These are phyloP conservation scores for Amazona ochrocephala DNA, from an alignment of 2,797 vertebrate species.

Conservation along the genomic window DNA sequence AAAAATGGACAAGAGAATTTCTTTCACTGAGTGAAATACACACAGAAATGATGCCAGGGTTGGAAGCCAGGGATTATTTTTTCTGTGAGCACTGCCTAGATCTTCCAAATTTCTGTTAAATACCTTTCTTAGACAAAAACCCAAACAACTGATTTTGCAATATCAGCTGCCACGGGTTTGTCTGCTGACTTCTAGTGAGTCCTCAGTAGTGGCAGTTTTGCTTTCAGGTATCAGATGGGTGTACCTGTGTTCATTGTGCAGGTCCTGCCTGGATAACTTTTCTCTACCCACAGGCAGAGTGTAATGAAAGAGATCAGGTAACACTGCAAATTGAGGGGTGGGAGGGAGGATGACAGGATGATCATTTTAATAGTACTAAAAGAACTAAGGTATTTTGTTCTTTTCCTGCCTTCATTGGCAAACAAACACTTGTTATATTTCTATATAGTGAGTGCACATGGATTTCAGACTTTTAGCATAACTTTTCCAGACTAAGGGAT, in stretches of 20 bases:
- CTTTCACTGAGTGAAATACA: neutral
- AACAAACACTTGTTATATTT: neutral
- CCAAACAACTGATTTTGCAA: neutral
- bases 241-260: fast-evolving
- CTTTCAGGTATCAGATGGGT: neutral
- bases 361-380: neutral
- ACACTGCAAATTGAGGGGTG: neutral
- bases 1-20: neutral
- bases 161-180: neutral
- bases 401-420: neutral
- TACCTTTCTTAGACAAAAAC: neutral
- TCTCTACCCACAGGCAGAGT: neutral
- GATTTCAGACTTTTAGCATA: neutral
- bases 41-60: neutral
- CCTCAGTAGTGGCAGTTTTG: neutral
- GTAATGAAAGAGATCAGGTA: neutral
- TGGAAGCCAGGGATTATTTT: neutral
- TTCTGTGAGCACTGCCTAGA: neutral
- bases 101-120: neutral
- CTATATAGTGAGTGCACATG: fast-evolving
- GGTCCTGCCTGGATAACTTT: neutral
- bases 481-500: neutral
- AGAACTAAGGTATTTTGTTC: neutral
- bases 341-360: neutral
- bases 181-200: neutral